Evolutionary conservation across 2,113 vertebrate species (phyloP), one percentile per base, ranked within the genome.

Genomic region (Percina caprodes): DNA sequence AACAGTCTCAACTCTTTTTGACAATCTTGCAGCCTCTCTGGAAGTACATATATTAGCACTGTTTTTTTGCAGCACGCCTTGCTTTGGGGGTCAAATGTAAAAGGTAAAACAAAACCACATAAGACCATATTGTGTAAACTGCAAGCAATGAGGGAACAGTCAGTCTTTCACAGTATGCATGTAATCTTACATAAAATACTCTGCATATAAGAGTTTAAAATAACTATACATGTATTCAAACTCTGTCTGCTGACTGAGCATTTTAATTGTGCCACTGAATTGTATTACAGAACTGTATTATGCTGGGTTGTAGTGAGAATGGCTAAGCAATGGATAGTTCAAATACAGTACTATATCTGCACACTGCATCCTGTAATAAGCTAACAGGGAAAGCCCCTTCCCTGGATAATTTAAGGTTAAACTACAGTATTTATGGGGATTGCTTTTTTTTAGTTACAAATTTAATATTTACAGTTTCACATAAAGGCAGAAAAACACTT

Each of bases 391-490:
- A 72, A 66, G 45, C 54, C 51, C 42, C 1, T 48, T 54, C 23
- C 14, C 13, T 65, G 23, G 55, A 72, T 52, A 69, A 82, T 74
- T 62, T 56, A 69, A 63, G 60, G 63, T 59, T 77, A 78, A 91
- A 71, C 24, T 52, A 35, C 42, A 23, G 35, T 52, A 26, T 79
- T 80, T 51, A 73, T 30, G 16, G 6, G 13, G 9, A 55, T 79
- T 76, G 79, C 48, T 74, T 33, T 42, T 68, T 48, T 39, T 62
- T 33, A 49, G 49, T 77, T 77, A 55, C 42, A 75, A 46, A 62
- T 68, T 1, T 42, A 59, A 59, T 42, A 67, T 67, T 49, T 48
- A 69, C 26, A 59, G 13, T 55, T 80, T 49, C 24, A 42, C 39
- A 45, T 23, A 35, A 33, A 55, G 26, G 19, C 33, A 24, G 42